A percentile compares a stretch with the other conserved stretches of the same genome.
phyloP scores from a whole-genome alignment of 2,888 invertebrate species.

The Tigriopus californicus region DNA sequence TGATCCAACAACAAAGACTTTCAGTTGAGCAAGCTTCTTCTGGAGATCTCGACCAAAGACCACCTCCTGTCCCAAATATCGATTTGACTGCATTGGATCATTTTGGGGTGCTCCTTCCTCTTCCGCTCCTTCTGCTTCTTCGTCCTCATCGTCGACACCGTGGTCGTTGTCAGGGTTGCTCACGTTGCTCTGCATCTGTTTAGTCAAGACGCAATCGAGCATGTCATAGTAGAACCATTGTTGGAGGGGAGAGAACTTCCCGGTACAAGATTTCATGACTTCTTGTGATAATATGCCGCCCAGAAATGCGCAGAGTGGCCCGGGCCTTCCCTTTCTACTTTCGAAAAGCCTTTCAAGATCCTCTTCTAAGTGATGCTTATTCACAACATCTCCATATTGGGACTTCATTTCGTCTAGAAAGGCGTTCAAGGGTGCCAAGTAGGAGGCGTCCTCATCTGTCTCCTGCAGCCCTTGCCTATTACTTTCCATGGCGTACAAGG shows the following conservation, averaged over 20 bases:
- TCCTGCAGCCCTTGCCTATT: too few species aligned
- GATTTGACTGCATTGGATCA: background rate
- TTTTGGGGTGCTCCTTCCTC: too few species aligned
- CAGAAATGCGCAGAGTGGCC: slow-evolving; percentile 26
- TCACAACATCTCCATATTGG: background rate
- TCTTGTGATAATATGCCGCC: slow-evolving; percentile 31
- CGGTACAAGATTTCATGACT: slow-evolving; percentile 28
- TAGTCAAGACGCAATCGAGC: slow-evolving; percentile 14
- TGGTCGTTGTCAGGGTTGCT: too few species aligned
- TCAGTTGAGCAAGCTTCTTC: slow-evolving; percentile 8
- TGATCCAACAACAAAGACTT: slow-evolving; percentile 26
- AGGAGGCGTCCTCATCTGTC: slow-evolving; percentile 25
- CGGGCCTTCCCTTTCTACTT: slow-evolving; percentile 24
- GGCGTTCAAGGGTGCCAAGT: background rate
- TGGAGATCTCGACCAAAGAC: slow-evolving; percentile 23
- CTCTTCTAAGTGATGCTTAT: slow-evolving; percentile 20
- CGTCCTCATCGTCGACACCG: too few species aligned
- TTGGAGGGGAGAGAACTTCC: slow-evolving; percentile 29
- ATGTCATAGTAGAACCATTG: slow-evolving; percentile 25
- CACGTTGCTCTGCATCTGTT: too few species aligned
- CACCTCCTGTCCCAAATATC: slow-evolving; percentile 25
- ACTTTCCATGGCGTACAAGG: background rate
- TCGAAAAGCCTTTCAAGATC: slow-evolving; percentile 22
- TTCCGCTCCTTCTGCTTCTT: too few species aligned
- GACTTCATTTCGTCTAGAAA: background rate